Base-by-base conservation (phyloP, 2,113 vertebrate species). In the Chloropsis cyanopogon region DNA sequence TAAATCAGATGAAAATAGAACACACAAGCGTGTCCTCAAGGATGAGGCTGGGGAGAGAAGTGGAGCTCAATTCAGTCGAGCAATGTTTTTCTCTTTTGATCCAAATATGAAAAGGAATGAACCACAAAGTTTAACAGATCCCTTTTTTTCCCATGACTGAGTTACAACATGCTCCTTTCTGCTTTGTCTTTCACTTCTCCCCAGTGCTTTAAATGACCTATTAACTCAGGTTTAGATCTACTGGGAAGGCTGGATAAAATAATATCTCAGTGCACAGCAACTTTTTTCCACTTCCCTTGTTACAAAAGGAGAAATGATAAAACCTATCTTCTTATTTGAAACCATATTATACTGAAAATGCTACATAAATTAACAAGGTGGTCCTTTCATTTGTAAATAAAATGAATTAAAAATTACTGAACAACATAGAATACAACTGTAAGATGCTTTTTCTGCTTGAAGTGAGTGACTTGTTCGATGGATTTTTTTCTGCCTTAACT, bases 21-120 rank as follows among this genome's bases (percentile, higher is more conserved):
- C 35, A 75, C 1, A 5, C 7, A 24, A 28, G 5, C 0, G 0
- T 5, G 6, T 56, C 66, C 37, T 61, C 61, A 31, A 46, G 41
- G n/a, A 44, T 60, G 25, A 13, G 31, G 18, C 31, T 3, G 0
- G 5, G 25, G 14, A 23, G 10, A 71, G 47, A 65, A 46, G 6
- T 3, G 4, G 46, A 88, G 14, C 28, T 16, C 3, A 24, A 49
- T 28, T 85, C 41, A 42, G 9, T 20, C 25, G 24, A 56, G 41
- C 4, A 54, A 9, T 12, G 9, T 35, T 87, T n/a, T 52, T 17
- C 17, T 60, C 21, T 56, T 86, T 71, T 37, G 25, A 57, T 60
- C 49, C 76, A 82, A 82, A 44, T 26, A 59, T 1, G 10, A 39
- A 72, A 71, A 77, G 53, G 19, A 42, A 50, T 14, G 14, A 88